These are phyloP conservation scores for Acronicta leporina DNA, from an alignment of 2,888 invertebrate species.

Conservation along the genomic window DNA sequence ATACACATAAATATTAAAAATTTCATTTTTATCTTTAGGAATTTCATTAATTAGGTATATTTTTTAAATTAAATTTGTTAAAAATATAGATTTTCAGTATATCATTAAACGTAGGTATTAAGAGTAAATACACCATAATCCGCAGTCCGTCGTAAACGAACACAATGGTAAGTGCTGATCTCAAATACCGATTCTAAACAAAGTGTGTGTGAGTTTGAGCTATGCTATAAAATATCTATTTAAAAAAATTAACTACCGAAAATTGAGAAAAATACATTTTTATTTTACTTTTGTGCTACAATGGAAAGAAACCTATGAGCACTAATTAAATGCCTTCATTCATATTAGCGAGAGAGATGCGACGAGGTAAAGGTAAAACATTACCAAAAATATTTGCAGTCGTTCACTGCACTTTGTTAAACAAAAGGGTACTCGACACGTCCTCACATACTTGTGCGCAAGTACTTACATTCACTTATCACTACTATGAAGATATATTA, in stretches of 20 bases:
- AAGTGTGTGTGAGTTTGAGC: conserved; percentile 69
- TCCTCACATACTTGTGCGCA: conserved; percentile 79
- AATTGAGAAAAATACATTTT: conserved; percentile 70
- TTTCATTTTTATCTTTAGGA: conserved; percentile 86
- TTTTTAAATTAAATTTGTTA: conserved; percentile 84
- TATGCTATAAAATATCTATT: conserved; percentile 73
- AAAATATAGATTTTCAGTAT: conserved; percentile 87
- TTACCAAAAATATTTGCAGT: conserved; percentile 86
- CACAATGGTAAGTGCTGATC: conserved; percentile 61
- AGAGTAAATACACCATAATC: conserved; percentile 74
- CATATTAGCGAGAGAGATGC: conserved; percentile 71
- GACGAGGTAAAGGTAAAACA: conserved; percentile 71
- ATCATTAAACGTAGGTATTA: conserved; percentile 82
- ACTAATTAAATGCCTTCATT: conserved; percentile 81
- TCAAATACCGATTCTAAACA: conserved; percentile 66
- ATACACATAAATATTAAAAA: conserved; percentile 87
- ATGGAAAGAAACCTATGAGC: conserved; percentile 79
- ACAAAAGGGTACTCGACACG: conserved; percentile 61
- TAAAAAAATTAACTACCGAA: conserved; percentile 73
- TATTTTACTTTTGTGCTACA: conserved; percentile 74
- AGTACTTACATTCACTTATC: conserved; percentile 80
- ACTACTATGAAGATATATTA: conserved; percentile 79
- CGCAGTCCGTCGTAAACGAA: conserved; percentile 69
- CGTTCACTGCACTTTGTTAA: conserved; percentile 71
- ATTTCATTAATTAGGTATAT: conserved; percentile 86